A percentile compares a stretch with the other conserved stretches of the same genome.
phyloP scores from a whole-genome alignment of 1,140 invertebrate species.

The Formica selysi region DNA sequence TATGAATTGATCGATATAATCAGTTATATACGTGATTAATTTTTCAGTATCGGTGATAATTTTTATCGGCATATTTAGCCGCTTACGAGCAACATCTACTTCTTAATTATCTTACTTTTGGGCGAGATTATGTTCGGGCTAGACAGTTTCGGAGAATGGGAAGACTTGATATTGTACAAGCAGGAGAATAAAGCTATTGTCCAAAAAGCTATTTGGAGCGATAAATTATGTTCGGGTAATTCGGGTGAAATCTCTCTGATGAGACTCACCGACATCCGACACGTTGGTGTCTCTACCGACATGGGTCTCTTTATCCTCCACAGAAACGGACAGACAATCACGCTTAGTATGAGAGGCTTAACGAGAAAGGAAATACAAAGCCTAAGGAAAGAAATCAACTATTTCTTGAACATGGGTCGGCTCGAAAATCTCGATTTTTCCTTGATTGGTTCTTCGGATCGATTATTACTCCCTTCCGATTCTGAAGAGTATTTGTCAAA shows the following conservation, averaged over 20 bases:
- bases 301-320: conserved; percentile 75
- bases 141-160: conserved; percentile 77
- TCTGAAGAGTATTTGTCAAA: conserved; percentile 57
- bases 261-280: conserved; percentile 74
- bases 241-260: conserved; percentile 34
- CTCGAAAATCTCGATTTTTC: conserved; percentile 60
- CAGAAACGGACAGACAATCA: conserved; percentile 68
- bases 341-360: conserved; percentile 73
- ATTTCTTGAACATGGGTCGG: conserved; percentile 71
- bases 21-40: neutral
- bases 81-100: conserved; percentile 68
- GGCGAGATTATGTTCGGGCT: conserved; percentile 76
- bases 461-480: conserved; percentile 63
- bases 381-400: conserved; percentile 70
- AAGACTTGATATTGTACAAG: conserved; percentile 76
- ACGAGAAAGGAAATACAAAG: conserved; percentile 70
- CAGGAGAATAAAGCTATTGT: conserved; percentile 71
- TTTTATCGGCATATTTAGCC: conserved; percentile 69
- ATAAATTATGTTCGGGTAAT: conserved; percentile 63
- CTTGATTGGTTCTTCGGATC: conserved; percentile 45
- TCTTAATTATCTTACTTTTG: conserved; percentile 67
- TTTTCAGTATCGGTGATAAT: conserved; percentile 71
- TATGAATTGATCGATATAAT: neutral
- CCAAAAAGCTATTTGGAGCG: conserved; percentile 73
- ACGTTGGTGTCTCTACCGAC: conserved; percentile 74